phyloP scores from a whole-genome alignment of 1,140 invertebrate species.

The Ostrea denselamellosa region DNA sequence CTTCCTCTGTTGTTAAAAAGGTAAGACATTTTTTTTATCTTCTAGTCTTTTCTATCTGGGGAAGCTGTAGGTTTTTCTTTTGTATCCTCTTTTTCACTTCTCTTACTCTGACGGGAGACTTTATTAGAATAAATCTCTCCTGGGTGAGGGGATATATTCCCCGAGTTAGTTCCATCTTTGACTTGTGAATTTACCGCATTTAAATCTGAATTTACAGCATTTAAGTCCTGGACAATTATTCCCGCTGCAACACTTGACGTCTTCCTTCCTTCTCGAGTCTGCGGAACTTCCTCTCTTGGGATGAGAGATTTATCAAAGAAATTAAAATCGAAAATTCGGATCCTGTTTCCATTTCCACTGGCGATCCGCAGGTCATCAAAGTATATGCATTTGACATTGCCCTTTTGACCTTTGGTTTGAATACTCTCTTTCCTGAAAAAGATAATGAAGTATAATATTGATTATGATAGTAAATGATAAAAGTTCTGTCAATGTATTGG shows the following conservation, averaged over 20 bases:
- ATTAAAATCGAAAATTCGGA: slow-evolving; percentile 73
- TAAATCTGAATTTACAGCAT: not conserved
- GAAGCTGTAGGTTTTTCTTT: not conserved
- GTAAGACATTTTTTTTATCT: not conserved
- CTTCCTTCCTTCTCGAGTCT: not conserved
- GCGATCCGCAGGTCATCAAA: slow-evolving; percentile 72
- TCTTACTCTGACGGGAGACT: not conserved
- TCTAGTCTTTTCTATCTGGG: not conserved
- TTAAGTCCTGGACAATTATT: slow-evolving; percentile 6
- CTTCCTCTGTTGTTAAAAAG: not conserved
- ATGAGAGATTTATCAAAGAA: slow-evolving; percentile 28
- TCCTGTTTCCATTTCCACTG: slow-evolving; percentile 67
- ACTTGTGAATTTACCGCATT: not conserved
- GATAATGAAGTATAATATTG: not conserved
- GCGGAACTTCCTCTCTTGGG: not conserved
- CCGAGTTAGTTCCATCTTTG: not conserved
- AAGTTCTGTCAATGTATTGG: no score
- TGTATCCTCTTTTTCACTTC: not conserved
- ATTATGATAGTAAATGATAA: no score
- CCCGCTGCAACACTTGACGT: not conserved
- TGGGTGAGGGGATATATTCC: slow-evolving; percentile 2
- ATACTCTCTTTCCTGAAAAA: slow-evolving; percentile 65
- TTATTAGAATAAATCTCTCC: not conserved
- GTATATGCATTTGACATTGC: slow-evolving; percentile 68
- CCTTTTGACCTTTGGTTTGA: slow-evolving; percentile 65